Conservation (phyloP, 2,888 invertebrate genomes). For the Thymelicus lineola region DNA sequence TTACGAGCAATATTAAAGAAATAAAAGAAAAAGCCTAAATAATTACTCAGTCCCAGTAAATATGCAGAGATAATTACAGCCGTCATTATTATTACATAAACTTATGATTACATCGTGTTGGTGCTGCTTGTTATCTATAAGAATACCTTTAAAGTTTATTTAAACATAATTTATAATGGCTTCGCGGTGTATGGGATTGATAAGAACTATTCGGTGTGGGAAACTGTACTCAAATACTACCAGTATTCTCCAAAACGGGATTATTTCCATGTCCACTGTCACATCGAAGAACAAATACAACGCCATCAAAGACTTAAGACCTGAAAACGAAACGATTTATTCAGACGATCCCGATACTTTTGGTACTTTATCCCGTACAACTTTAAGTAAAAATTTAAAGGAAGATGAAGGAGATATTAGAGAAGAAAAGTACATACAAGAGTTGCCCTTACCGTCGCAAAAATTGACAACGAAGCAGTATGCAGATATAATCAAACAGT, state of each 20-base stretch:
- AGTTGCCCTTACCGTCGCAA: slow-evolving; percentile 76
- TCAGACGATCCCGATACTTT: slow-evolving; percentile 85
- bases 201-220: slow-evolving; percentile 52
- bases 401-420: slow-evolving; percentile 83
- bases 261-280: slow-evolving; percentile 49
- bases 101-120: no score
- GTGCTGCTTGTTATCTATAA: no score
- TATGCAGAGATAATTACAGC: no score
- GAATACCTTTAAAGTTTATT: neutral
- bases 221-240: slow-evolving; percentile 10
- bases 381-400: slow-evolving; percentile 55
- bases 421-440: slow-evolving; percentile 85
- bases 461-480: slow-evolving; percentile 87
- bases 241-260: slow-evolving; percentile 50
- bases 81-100: no score
- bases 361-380: slow-evolving; percentile 72
- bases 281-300: slow-evolving; percentile 48
- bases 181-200: slow-evolving; percentile 56
- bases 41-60: no score
- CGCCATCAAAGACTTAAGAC: slow-evolving; percentile 57
- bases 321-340: slow-evolving; percentile 62
- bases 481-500: slow-evolving; percentile 88
- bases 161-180: slow-evolving; percentile 53
- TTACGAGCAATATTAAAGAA: no score
- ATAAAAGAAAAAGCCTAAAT: no score